Conservation (phyloP, 2,113 vertebrate species). For the Pungitius pungitius region DNA sequence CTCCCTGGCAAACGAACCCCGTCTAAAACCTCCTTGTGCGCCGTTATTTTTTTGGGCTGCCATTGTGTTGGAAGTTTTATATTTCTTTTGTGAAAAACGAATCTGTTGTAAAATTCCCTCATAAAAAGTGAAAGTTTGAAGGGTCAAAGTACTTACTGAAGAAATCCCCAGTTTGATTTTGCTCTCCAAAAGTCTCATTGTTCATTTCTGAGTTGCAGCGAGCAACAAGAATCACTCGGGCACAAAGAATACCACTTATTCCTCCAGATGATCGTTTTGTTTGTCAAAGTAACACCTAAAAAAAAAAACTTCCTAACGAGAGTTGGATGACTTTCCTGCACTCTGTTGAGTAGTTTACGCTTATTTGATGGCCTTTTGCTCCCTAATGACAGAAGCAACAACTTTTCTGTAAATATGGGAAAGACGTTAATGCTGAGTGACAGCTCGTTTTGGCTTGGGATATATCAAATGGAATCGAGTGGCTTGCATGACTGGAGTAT, state of each 20-base stretch:
- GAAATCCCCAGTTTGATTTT: constrained; percentile 2
- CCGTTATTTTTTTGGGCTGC: background rate
- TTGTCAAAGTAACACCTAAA: constrained; percentile 55
- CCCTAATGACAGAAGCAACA: constrained; percentile 75
- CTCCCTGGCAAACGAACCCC: background rate
- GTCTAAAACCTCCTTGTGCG: background rate
- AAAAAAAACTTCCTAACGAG: constrained; percentile 60
- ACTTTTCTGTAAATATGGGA: constrained; percentile 78
- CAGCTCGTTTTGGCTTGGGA: constrained; percentile 78
- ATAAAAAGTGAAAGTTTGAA: constrained; percentile 26
- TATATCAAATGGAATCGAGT: constrained; percentile 82
- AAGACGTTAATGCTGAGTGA: constrained; percentile 79
- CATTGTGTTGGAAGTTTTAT: constrained; percentile 3
- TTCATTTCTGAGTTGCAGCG: constrained; percentile 29
- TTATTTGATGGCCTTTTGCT: constrained; percentile 76
- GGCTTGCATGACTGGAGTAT: constrained; percentile 78
- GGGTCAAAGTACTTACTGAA: constrained; percentile 19
- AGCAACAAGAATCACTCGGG: constrained; percentile 18
- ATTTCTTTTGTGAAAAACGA: constrained; percentile 3
- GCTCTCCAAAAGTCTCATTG: constrained; percentile 1
- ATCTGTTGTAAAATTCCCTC: background rate
- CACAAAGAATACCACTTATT: constrained; percentile 27
- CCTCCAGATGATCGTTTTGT: constrained; percentile 44
- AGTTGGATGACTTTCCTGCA: constrained; percentile 58
- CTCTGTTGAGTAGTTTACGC: constrained; percentile 66